Percentiles rank a stretch among this genome's conserved stretches.
Evolutionary conservation across 2,113 vertebrate species (phyloP).

Genomic region (Tamias sibiricus): DNA sequence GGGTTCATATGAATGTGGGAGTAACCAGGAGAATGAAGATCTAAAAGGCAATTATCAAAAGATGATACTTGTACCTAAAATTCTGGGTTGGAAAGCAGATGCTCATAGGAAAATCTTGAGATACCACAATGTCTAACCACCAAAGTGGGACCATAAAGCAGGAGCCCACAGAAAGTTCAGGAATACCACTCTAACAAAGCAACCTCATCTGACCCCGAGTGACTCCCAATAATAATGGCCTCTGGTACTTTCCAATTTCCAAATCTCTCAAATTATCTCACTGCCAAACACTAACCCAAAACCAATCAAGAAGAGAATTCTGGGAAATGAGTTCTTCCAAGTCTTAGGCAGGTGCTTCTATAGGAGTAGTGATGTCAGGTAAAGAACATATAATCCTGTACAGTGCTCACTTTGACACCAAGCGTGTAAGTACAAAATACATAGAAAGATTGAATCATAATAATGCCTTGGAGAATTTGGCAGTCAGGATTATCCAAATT

Average conservation of each 20-base stretch:
- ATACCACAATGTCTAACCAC: not conserved
- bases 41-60: not conserved
- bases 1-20: not conserved
- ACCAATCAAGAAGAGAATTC: not conserved
- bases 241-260: not conserved
- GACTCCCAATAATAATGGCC: not conserved
- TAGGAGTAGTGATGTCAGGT: not conserved
- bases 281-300: not conserved
- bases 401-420: not conserved
- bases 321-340: conserved; percentile 4
- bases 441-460: not conserved
- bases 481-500: not conserved
- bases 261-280: not conserved
- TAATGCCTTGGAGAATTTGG: not conserved
- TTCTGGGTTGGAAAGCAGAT: conserved; percentile 9
- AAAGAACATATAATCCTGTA: not conserved
- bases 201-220: not conserved
- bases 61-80: conserved; percentile 8
- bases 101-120: conserved; percentile 14
- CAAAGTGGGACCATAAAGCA: not conserved
- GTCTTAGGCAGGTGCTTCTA: not conserved
- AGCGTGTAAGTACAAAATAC: not conserved
- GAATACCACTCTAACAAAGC: not conserved
- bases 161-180: not conserved
- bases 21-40: not conserved